Conservation (phyloP, 2,797 vertebrate species). For the Morus bassanus region DNA sequence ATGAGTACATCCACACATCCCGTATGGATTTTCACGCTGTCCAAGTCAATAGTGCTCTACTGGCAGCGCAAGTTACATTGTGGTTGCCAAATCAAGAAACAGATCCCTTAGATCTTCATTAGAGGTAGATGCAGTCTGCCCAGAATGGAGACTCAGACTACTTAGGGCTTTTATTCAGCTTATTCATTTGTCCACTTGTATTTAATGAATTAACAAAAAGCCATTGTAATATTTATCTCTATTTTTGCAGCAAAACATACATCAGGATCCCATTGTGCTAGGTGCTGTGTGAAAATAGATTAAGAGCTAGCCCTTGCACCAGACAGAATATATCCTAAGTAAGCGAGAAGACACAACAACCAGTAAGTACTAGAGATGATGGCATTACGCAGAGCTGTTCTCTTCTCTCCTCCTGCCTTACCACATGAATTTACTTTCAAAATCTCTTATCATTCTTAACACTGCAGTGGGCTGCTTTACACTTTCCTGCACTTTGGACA, state of each 20-base stretch:
- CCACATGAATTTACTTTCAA: neutral
- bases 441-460: neutral
- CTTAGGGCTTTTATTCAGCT: neutral
- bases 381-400: neutral
- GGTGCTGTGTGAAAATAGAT: neutral
- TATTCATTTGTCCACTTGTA: neutral
- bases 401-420: neutral
- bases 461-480: neutral
- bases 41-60: neutral
- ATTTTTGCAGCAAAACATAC: neutral
- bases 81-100: neutral
- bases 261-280: neutral
- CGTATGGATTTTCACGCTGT: neutral
- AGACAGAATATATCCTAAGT: neutral
- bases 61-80: neutral
- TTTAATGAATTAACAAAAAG: neutral
- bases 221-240: neutral
- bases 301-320: neutral
- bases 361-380: neutral
- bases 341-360: neutral
- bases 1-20: neutral
- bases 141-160: neutral
- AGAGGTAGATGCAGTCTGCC: neutral
- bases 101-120: neutral
- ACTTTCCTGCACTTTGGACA: neutral